These are phyloP conservation scores for Microtus oregoni DNA, from an alignment of 2,113 vertebrate genomes.

Conservation along the genomic window DNA sequence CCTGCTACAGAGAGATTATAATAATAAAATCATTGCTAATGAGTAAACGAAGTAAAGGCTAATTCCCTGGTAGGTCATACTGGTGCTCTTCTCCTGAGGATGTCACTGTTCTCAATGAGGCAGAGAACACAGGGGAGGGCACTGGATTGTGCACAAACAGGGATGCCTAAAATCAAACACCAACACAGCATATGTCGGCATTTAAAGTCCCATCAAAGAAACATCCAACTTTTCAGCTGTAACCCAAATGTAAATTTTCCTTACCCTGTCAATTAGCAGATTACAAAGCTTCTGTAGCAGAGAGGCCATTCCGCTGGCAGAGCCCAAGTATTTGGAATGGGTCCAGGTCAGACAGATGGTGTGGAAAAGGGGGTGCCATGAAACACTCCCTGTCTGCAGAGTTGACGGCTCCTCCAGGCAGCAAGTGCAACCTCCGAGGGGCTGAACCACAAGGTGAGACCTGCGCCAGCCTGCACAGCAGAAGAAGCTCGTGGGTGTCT, in stretches of 20 bases:
- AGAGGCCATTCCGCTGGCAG: constrained; percentile 88
- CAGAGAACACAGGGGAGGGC: constrained; percentile 67
- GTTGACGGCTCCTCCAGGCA: constrained; percentile 84
- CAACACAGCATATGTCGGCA: constrained; percentile 71
- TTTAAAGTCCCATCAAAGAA: constrained; percentile 82
- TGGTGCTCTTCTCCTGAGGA: constrained; percentile 69
- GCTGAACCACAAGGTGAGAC: constrained; percentile 85
- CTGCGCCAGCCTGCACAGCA: constrained; percentile 86
- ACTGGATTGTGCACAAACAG: neutral
- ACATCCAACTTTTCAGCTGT: constrained; percentile 83
- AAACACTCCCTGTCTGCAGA: constrained; percentile 87
- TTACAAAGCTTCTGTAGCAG: constrained; percentile 92
- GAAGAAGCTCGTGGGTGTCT: constrained; percentile 23
- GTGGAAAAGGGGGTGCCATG: constrained; percentile 89
- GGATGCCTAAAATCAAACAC: constrained; percentile 72
- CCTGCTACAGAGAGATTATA: constrained; percentile 68
- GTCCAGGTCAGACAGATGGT: constrained; percentile 95
- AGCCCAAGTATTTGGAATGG: constrained; percentile 88
- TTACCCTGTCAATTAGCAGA: constrained; percentile 93
- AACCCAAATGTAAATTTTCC: constrained; percentile 82
- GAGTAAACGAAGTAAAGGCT: constrained; percentile 76
- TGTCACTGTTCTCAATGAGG: constrained; percentile 75
- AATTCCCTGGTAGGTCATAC: constrained; percentile 69
- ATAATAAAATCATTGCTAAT: constrained; percentile 78
- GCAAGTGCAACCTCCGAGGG: constrained; percentile 85